Evolutionary conservation across 2,888 invertebrate species (phyloP), one percentile per base, ranked within the genome.

Genomic region (Amphipyra berbera): DNA sequence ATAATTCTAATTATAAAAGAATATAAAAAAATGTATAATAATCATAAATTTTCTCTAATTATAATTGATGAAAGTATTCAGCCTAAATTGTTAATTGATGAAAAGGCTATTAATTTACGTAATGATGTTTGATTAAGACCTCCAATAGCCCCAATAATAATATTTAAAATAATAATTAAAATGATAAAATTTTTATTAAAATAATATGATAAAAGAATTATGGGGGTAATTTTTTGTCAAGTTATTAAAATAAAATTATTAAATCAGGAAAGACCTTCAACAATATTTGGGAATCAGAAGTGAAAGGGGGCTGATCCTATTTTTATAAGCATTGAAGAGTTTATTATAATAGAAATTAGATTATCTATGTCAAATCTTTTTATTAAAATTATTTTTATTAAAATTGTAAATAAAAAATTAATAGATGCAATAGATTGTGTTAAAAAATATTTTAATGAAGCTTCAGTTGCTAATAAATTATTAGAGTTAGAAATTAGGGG

Each of bases 151-250:
- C 96, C 95, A 78, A 95, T 83, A 71, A 95, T 73, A 49, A 90
- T 80, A 68, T 94, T 95, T 42, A 93, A 44, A 69, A 95, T 82
- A 87, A 95, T 91, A 82, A 92, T 87, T 59, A 93, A 71, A 68
- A 88, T 79, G 82, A 95, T 81, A 84, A 95, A 89, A 78, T 88
- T 87, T 79, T 85, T 86, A 85, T 90, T 88, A 82, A 88, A 84
- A 84, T 90, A 89, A 86, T 95, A 95, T 52, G 93, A 94, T 46
- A 95, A 78, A 82, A 96, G 75, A 86, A 95, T 92, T 91, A 96
- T 88, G 2, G 96, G 96, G 40, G 95, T 93, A 91, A 96, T 95
- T 96, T 96, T 96, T 96, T 96, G 96, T 93, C 96, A 96, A 0
- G 95, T 95, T 90, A 96, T 90, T 91, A 96, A 85, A 82, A 96